These are phyloP conservation scores for Phrynosoma blainvillii DNA, from an alignment of 2,113 vertebrate genomes.

Conservation along the genomic window DNA sequence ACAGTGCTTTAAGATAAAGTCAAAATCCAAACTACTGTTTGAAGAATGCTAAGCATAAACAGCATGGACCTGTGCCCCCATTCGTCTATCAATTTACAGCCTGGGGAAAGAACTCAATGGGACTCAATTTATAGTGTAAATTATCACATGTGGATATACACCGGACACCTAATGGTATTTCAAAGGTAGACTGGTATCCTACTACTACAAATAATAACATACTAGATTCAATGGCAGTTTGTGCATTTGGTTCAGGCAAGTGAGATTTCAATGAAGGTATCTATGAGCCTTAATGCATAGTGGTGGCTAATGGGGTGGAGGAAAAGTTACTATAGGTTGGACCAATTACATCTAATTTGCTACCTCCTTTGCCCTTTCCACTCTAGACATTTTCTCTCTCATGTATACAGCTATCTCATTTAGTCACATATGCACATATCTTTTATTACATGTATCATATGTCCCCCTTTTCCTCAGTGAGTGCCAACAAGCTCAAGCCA, in stretches of 20 bases:
- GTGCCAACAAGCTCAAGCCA: too few species aligned
- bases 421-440: too few species aligned
- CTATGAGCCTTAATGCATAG: background rate
- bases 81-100: conserved; percentile 8
- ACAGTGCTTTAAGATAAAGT: background rate
- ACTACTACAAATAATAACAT: background rate
- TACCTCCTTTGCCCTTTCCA: too few species aligned
- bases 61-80: background rate
- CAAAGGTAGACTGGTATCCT: background rate
- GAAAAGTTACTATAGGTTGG: too few species aligned
- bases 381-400: too few species aligned
- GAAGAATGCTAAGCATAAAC: background rate
- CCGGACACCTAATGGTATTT: background rate
- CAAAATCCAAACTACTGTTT: background rate
- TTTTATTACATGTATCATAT: too few species aligned
- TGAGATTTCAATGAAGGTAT: background rate
- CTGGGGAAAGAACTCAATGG: background rate
- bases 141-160: background rate
- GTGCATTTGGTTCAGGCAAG: background rate
- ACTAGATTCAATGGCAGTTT: background rate
- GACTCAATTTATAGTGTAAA: background rate
- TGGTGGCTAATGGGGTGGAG: too few species aligned
- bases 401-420: too few species aligned
- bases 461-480: too few species aligned
- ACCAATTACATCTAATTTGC: too few species aligned